Percentiles rank a stretch among this genome's conserved stretches.
These are phyloP conservation scores for Scytalopus superciliaris DNA, from an alignment of 2,113 vertebrate genomes.

Conservation along the genomic window DNA sequence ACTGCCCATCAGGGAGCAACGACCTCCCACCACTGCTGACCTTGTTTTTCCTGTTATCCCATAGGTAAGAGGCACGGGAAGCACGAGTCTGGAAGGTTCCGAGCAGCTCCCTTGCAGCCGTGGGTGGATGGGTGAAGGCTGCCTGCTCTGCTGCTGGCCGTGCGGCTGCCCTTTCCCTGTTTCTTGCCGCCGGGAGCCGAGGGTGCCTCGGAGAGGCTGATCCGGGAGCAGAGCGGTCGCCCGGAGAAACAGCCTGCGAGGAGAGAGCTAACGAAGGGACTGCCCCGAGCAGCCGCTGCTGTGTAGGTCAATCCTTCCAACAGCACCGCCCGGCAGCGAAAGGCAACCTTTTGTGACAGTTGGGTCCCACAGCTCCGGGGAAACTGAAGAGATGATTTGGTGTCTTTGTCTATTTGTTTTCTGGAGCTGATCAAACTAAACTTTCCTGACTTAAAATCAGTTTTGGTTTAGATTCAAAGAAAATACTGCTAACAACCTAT, in stretches of 20 bases:
- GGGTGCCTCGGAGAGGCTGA: background rate
- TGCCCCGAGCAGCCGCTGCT: background rate
- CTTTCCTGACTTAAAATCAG: slow-evolving; percentile 15
- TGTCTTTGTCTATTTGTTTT: slow-evolving; percentile 45
- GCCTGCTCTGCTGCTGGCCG: background rate
- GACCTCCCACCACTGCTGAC: background rate
- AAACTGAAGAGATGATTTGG: background rate
- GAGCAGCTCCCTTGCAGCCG: background rate
- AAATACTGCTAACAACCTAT: background rate
- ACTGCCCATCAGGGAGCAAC: background rate
- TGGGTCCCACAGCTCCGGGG: slow-evolving; percentile 7
- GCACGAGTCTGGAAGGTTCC: background rate
- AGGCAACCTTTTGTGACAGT: slow-evolving; percentile 34
- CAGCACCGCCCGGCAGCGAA: background rate
- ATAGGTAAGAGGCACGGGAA: background rate
- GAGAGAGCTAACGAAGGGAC: background rate
- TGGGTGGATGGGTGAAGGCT: background rate
- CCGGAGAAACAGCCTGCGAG: background rate
- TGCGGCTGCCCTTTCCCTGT: background rate
- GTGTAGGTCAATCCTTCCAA: background rate
- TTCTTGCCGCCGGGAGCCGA: background rate
- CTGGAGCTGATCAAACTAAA: slow-evolving; percentile 6
- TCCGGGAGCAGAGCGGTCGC: background rate
- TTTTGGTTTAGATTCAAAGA: background rate
- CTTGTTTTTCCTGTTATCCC: background rate